phyloP scores from a whole-genome alignment of 2,888 invertebrate species.

The Seladonia tumulorum region DNA sequence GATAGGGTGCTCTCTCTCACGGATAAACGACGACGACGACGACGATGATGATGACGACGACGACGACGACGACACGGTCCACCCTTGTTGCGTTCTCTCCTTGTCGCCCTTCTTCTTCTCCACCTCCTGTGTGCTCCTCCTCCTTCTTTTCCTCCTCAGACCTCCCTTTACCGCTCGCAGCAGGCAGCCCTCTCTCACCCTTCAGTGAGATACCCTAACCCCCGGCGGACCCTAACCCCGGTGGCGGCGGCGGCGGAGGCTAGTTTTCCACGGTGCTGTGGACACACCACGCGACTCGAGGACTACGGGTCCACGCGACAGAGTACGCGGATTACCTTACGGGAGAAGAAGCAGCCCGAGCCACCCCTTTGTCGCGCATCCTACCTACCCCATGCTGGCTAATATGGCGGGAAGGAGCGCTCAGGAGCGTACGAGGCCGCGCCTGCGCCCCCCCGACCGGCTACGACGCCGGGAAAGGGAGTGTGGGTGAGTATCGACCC shows the following conservation, averaged over 20 bases:
- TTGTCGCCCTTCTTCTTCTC: background rate
- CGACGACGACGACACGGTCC: background rate
- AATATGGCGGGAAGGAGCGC: slow-evolving; percentile 81
- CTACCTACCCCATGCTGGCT: slow-evolving; percentile 80
- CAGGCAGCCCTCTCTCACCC: background rate
- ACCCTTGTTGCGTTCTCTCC: slow-evolving; percentile 15
- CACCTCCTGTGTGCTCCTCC: background rate
- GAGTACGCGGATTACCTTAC: slow-evolving; percentile 85
- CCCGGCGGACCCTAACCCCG: slow-evolving; percentile 6
- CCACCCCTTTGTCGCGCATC: slow-evolving; percentile 91
- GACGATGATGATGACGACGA: background rate
- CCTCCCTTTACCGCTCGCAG: background rate
- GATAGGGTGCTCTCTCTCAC: slow-evolving; percentile 2
- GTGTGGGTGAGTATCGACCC: slow-evolving; percentile 82
- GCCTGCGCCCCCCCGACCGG: slow-evolving; percentile 59
- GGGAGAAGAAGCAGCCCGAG: slow-evolving; percentile 89
- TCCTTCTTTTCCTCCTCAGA: background rate
- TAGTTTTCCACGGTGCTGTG: slow-evolving; percentile 8
- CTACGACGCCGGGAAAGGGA: slow-evolving; percentile 48
- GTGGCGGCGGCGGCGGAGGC: background rate
- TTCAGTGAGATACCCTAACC: background rate
- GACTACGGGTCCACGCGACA: slow-evolving; percentile 36
- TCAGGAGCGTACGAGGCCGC: slow-evolving; percentile 70
- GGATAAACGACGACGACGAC: background rate
- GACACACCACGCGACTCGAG: slow-evolving; percentile 32